Evolutionary conservation across 2,113 vertebrate genomes (phyloP).

Genomic region (Xiphias gladius): DNA sequence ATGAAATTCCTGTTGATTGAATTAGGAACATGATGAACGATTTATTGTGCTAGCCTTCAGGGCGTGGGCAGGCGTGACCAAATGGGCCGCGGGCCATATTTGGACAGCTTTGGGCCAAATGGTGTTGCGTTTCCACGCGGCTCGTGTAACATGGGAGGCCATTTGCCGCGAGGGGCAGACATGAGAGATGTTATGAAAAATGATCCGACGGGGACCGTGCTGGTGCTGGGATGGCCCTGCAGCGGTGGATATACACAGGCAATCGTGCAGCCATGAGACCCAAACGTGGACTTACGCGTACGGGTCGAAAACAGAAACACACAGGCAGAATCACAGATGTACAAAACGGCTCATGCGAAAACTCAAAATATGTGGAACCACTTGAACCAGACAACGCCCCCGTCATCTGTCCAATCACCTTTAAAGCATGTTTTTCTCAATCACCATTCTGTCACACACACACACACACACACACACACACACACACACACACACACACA

Average conservation of each 20-base stretch:
- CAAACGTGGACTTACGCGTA: conserved; percentile 16
- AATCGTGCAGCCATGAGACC: conserved; percentile 27
- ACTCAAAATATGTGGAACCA: conserved; percentile 37
- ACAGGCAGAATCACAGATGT: not conserved
- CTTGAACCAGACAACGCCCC: conserved; percentile 4
- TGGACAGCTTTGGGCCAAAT: conserved; percentile 66
- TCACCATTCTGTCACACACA: conserved; percentile 32
- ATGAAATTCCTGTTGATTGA: conserved; percentile 59
- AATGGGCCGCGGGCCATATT: conserved; percentile 65
- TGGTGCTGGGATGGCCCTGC: conserved; percentile 33
- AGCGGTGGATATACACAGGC: conserved; percentile 17
- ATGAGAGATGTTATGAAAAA: conserved; percentile 67
- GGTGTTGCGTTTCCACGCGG: conserved; percentile 63
- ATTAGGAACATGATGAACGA: conserved; percentile 43
- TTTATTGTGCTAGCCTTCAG: conserved; percentile 24
- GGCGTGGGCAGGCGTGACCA: conserved; percentile 41
- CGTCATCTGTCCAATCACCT: conserved; percentile 29
- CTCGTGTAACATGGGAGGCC: conserved; percentile 61
- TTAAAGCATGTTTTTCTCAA: conserved; percentile 20
- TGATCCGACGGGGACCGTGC: conserved; percentile 18
- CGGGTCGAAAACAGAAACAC: conserved; percentile 11
- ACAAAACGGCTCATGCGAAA: conserved; percentile 3
- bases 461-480: conserved; percentile 53
- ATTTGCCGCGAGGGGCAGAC: conserved; percentile 20
- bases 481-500: conserved; percentile 22